These are phyloP conservation scores for Phengaris arion DNA, from an alignment of 2,888 invertebrate species.

Conservation along the genomic window DNA sequence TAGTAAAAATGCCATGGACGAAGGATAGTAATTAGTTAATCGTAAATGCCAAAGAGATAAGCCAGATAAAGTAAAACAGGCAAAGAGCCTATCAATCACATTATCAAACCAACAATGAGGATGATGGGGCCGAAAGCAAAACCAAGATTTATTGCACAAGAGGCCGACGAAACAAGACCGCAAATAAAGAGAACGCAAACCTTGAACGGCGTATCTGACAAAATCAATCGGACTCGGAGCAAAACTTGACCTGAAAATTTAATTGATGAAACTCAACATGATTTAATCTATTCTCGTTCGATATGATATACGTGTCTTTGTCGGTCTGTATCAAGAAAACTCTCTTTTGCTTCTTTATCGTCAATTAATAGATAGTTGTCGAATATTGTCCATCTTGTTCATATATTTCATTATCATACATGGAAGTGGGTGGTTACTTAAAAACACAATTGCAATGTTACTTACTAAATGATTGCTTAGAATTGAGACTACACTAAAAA, in stretches of 20 bases:
- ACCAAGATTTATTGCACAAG: conserved; percentile 74
- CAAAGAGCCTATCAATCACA: conserved; percentile 69
- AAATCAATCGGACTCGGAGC: conserved; percentile 75
- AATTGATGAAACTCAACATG: conserved; percentile 59
- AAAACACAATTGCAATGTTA: too few relatives aligned
- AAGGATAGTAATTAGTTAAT: conserved; percentile 22
- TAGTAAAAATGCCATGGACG: conserved; percentile 23
- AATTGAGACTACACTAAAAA: too few relatives aligned
- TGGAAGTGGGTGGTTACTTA: background rate
- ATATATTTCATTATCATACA: background rate
- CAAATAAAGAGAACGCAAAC: conserved; percentile 78
- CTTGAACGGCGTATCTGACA: conserved; percentile 77
- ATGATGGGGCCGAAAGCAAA: conserved; percentile 70
- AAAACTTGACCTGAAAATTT: conserved; percentile 75
- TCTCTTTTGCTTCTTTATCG: background rate
- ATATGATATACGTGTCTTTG: background rate
- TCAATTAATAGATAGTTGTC: too few relatives aligned
- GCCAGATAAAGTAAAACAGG: conserved; percentile 44
- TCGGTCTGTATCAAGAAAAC: background rate
- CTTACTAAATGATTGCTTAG: too few relatives aligned
- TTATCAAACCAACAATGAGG: conserved; percentile 73
- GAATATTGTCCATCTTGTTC: background rate
- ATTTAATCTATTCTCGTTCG: conserved; percentile 12
- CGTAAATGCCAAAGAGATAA: conserved; percentile 16
- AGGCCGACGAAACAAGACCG: conserved; percentile 76